Evolutionary conservation across 2,888 invertebrate genomes (phyloP), one percentile per base, ranked within the genome.

Genomic region (Teleogryllus oceanicus): DNA sequence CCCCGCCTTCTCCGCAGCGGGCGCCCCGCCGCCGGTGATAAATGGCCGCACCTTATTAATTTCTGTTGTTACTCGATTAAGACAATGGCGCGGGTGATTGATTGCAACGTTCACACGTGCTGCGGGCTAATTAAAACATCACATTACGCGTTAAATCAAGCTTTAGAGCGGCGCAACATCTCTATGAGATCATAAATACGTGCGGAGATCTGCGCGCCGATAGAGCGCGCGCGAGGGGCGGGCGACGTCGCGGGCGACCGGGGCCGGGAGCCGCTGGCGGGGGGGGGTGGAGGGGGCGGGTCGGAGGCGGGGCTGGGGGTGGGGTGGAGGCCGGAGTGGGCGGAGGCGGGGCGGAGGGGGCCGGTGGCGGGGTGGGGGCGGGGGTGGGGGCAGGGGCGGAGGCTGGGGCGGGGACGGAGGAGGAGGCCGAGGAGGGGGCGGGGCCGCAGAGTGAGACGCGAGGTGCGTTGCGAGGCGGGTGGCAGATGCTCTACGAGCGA

Each of bases 31-130:
- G 37, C 62, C n/a, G 1, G 62, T 62, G 62, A 62, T 62, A 8
- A 62, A 62, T 62, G 62, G 13, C 16, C 62, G 13, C 62, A 12
- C 62, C 62, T 62, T 62, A 62, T 62, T 62, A 62, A 62, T 62
- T 62, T 62, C 62, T 62, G 62, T 62, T 18, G 62, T 62, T 62
- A 62, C 62, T 62, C 62, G 62, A 62, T 62, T 62, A 62, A 62
- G 62, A 62, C 62, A 62, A 62, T 62, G 62, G 62, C 62, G 62
- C 13, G 16, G 16, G 62, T 62, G 62, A 62, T 62, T 62, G 62
- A 62, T 62, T 62, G 62, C 62, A 62, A 62, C n/a, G 62, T 62
- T 62, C 62, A 62, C 62, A 62, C 62, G 62, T n/a, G 62, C 62
- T 62, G n/a, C 62, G n/a, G 62, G 62, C 62, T 62, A 62, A 62